Conservation (phyloP, 2,797 vertebrate genomes). For the Todus mexicanus region DNA sequence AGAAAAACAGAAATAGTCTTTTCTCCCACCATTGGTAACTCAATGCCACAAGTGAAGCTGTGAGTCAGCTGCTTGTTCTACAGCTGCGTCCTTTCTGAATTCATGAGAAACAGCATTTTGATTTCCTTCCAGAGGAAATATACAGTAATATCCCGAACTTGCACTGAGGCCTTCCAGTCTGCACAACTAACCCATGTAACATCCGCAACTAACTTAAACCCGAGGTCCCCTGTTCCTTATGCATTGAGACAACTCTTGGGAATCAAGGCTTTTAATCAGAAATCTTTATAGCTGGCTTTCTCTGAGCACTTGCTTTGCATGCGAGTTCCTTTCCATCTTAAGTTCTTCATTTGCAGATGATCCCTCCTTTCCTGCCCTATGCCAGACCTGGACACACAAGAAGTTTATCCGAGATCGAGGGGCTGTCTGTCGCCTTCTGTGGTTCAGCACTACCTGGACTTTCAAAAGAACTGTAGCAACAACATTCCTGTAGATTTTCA, state of each 20-base stretch:
- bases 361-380: neutral
- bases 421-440: neutral
- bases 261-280: neutral
- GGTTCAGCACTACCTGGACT: neutral
- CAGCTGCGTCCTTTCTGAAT: conserved; percentile 49
- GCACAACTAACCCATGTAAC: neutral
- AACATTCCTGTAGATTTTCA: neutral
- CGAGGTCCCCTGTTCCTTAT: neutral
- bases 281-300: neutral
- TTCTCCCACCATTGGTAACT: conserved; percentile 49
- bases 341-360: neutral
- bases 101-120: conserved; percentile 62
- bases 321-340: neutral
- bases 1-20: conserved; percentile 53
- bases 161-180: conserved; percentile 7
- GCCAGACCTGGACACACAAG: neutral
- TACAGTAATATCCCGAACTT: conserved; percentile 3
- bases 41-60: conserved; percentile 23
- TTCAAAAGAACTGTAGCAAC: neutral
- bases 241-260: neutral
- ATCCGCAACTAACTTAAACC: neutral
- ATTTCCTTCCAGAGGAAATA: conserved; percentile 64
- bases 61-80: conserved; percentile 44
- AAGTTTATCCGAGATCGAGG: neutral
- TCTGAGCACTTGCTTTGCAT: neutral